Evolutionary conservation across 2,888 invertebrate genomes (phyloP), one percentile per base, ranked within the genome.

Genomic region (Clunio marinus): DNA sequence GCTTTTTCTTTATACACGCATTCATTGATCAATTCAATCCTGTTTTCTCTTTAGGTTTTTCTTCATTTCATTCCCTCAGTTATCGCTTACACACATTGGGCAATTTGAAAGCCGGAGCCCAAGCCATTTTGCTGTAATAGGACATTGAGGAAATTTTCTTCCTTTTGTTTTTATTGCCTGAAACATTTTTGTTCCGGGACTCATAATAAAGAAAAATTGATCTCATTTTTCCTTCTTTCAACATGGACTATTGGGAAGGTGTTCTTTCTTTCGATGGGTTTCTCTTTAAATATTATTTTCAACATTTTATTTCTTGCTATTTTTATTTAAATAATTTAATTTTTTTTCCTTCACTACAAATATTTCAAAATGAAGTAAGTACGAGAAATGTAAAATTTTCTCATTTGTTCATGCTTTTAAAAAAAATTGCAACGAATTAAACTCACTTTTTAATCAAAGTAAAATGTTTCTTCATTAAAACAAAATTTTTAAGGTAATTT

Each of bases 11-110:
- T 7, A 57, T 51, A 7, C 51, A 51, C 51, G n/a, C 41, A 41
- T 41, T 13, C 57, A 57, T 57, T 57, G 57, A 57, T 57, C 57
- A 57, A 57, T 57, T 57, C 25, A 57, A 57, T 57, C 57, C 25
- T 25, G 25, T 57, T 57, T 25, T 27, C 27, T 57, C 27, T 20
- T 22, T 27, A 32, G n/a, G n/a, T 41, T 32, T 27, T 25, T 25
- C 20, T 57, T 57, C 25, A 27, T 57, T 57, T 57, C 27, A 24
- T 27, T 57, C 15, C 51, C 51, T 51, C n/a, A 7, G 20, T 22
- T 4, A 22, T 20, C 35, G 7, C 35, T 32, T 5, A 5, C 35
- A 32, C 35, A 32, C 35, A 32, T 13, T 8, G 7, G 35, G 35
- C 35, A n/a, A n/a, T n/a, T n/a, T n/a, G n/a, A n/a, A n/a, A n/a